Conservation (phyloP, 1,140 invertebrate genomes). For the Lethrus apterus region DNA sequence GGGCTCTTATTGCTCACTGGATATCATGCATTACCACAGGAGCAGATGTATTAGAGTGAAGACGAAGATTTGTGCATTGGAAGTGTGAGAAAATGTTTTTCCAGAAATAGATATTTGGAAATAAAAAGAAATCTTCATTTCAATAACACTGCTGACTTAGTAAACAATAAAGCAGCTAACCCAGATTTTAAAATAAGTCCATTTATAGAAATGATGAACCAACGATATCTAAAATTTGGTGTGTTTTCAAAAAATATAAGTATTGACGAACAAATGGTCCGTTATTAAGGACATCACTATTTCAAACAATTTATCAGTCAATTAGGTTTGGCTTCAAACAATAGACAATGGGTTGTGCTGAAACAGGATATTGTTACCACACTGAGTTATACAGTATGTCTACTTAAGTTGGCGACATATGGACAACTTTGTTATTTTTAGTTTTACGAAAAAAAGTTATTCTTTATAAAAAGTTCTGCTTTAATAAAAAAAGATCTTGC, state of each 20-base stretch:
- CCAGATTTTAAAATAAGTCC: slow-evolving; percentile 8
- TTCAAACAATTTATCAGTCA: slow-evolving; percentile 24
- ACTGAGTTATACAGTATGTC: slow-evolving; percentile 3
- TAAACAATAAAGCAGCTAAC: background rate
- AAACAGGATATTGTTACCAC: slow-evolving; percentile 9
- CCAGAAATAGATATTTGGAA: slow-evolving; percentile 7
- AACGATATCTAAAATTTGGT: background rate
- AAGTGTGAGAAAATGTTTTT: background rate
- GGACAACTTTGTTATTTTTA: too few relatives aligned
- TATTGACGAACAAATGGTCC: slow-evolving; percentile 23
- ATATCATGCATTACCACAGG: slow-evolving; percentile 3
- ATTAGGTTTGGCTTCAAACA: slow-evolving; percentile 15
- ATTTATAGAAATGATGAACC: slow-evolving; percentile 6
- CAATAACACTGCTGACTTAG: background rate
- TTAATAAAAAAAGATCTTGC: too few relatives aligned
- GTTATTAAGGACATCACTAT: slow-evolving; percentile 21
- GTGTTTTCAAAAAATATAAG: slow-evolving; percentile 13
- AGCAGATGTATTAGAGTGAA: slow-evolving; percentile 1
- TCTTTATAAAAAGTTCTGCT: too few relatives aligned
- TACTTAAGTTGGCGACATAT: too few relatives aligned
- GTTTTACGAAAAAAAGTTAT: too few relatives aligned
- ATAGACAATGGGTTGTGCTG: slow-evolving; percentile 11
- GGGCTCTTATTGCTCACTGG: slow-evolving; percentile 11
- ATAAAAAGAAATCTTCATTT: slow-evolving; percentile 8
- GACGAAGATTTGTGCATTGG: slow-evolving; percentile 3